phyloP scores from a whole-genome alignment of 2,888 invertebrate genomes.

The Polymixis lichenea region DNA sequence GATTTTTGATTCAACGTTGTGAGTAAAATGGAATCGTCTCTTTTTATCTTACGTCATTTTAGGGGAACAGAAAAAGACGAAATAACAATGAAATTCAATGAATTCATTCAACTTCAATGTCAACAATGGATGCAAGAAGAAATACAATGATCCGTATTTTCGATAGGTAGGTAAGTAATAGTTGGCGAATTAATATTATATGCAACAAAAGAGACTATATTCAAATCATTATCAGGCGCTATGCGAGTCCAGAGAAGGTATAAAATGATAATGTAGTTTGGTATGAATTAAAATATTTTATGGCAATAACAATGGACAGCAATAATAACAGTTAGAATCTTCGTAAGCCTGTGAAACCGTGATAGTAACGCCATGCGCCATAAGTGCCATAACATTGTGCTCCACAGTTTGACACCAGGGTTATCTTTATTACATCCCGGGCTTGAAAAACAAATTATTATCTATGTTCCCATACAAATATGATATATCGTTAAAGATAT shows the following conservation, averaged over 20 bases:
- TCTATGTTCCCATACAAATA: conserved; percentile 36
- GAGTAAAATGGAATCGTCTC: conserved; percentile 64
- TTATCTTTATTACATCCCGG: conserved; percentile 63
- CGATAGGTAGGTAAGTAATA: conserved; percentile 25
- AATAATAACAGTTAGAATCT: neutral
- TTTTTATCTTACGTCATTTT: conserved; percentile 68
- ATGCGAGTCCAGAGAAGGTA: neutral
- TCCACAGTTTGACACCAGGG: conserved; percentile 66
- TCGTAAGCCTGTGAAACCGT: conserved; percentile 31
- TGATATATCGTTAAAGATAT: conserved; percentile 47
- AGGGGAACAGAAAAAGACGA: conserved; percentile 65
- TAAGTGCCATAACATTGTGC: conserved; percentile 69
- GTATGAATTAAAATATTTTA: neutral
- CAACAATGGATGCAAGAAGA: conserved; percentile 76
- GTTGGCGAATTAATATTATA: conserved; percentile 21
- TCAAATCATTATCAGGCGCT: neutral
- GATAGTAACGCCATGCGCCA: conserved; percentile 78
- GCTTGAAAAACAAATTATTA: conserved; percentile 45
- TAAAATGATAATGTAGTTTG: neutral
- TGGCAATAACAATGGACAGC: conserved; percentile 18
- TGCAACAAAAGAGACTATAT: neutral
- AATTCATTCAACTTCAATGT: conserved; percentile 80
- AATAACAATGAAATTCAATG: conserved; percentile 75
- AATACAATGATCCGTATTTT: conserved; percentile 63
- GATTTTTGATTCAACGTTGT: conserved; percentile 10